A percentile compares a stretch with the other conserved stretches of the same genome.
phyloP scores from a whole-genome alignment of 2,113 vertebrate genomes.

The Phylloscopus trochilus region DNA sequence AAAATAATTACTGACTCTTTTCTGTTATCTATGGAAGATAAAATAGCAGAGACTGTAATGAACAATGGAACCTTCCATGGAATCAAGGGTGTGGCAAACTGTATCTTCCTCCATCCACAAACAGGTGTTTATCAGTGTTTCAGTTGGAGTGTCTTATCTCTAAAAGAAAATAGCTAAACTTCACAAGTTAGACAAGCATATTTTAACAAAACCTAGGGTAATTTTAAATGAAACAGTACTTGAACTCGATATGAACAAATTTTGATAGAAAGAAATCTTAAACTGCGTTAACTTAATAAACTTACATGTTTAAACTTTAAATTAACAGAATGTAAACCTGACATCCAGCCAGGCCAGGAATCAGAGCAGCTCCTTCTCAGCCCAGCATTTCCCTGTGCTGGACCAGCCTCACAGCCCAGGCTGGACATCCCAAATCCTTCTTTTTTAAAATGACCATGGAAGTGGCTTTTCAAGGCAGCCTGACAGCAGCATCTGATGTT shows the following conservation, averaged over 20 bases:
- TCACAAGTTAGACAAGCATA: not conserved
- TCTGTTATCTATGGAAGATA: not conserved
- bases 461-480: not conserved
- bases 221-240: not conserved
- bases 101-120: not conserved
- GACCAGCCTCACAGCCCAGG: not conserved
- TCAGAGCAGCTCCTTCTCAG: not conserved
- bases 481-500: conserved; percentile 4
- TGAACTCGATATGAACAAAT: not conserved
- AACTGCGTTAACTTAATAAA: not conserved
- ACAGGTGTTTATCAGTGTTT: not conserved
- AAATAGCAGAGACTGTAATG: not conserved
- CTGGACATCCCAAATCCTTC: not conserved
- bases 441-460: not conserved
- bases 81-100: not conserved
- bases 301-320: not conserved
- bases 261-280: not conserved
- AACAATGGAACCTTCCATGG: not conserved
- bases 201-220: not conserved
- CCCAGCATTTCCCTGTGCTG: rapidly evolving
- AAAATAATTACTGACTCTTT: not conserved
- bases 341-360: not conserved
- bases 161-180: not conserved
- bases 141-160: not conserved
- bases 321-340: not conserved